Conservation (phyloP, 1,140 invertebrate genomes). For the Oryzaephilus surinamensis region DNA sequence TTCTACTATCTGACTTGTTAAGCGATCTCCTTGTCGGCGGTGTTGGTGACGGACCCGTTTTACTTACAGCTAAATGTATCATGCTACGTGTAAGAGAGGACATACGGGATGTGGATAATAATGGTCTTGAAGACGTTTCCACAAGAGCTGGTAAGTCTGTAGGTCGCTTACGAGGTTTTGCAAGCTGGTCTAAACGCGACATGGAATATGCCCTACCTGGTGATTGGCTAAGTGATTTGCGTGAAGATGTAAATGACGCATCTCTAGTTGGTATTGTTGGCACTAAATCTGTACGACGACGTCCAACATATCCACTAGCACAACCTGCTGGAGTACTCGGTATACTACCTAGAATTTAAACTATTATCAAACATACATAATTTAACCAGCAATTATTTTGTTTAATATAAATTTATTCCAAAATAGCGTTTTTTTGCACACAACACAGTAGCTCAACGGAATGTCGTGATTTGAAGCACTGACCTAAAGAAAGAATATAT, state of each 20-base stretch:
- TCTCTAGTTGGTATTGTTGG: slow-evolving; percentile 74
- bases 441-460: too few relatives aligned
- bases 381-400: too few relatives aligned
- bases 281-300: slow-evolving; percentile 79
- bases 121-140: slow-evolving; percentile 30
- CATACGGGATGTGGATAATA: slow-evolving; percentile 21
- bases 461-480: too few relatives aligned
- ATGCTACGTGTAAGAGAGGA: slow-evolving; percentile 50
- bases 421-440: too few relatives aligned
- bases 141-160: slow-evolving; percentile 43
- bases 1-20: slow-evolving; percentile 39
- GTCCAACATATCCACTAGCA: slow-evolving; percentile 55
- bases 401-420: too few relatives aligned
- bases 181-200: slow-evolving; percentile 77
- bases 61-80: slow-evolving; percentile 48
- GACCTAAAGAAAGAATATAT: too few relatives aligned
- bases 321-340: slow-evolving; percentile 40
- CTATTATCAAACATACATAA: too few relatives aligned
- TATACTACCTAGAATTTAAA: slow-evolving; percentile 24
- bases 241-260: slow-evolving; percentile 41
- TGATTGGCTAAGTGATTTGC: slow-evolving; percentile 51
- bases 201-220: slow-evolving; percentile 86
- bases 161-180: slow-evolving; percentile 54
- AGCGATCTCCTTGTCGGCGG: slow-evolving; percentile 20
- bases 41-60: slow-evolving; percentile 13